These are phyloP conservation scores for Dasyornis broadbenti DNA, from an alignment of 2,113 vertebrate genomes.

Conservation along the genomic window DNA sequence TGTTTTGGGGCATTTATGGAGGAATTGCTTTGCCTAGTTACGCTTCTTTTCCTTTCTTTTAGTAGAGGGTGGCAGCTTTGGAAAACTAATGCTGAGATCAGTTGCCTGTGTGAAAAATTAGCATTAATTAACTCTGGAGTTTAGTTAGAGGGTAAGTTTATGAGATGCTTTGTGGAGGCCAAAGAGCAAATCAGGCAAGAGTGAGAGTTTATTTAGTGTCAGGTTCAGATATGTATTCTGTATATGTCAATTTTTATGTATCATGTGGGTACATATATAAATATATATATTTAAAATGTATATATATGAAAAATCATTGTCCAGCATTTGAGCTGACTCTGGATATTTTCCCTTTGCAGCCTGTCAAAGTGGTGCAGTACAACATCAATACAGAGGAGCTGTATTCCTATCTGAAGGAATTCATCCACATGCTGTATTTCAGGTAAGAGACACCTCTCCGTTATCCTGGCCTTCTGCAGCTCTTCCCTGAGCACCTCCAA, in stretches of 20 bases:
- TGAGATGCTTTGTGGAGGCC: background rate
- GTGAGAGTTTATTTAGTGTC: background rate
- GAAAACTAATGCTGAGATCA: background rate
- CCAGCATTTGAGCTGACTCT: background rate
- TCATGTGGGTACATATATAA: background rate
- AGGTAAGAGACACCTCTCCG: slow-evolving; percentile 72
- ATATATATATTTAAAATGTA: background rate
- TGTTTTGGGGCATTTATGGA: background rate
- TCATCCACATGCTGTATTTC: slow-evolving; percentile 97
- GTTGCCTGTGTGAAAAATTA: background rate
- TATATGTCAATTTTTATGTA: background rate
- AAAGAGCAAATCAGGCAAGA: background rate
- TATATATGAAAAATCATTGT: background rate
- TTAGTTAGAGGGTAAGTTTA: background rate
- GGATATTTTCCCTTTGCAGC: slow-evolving; percentile 68
- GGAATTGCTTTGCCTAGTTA: background rate
- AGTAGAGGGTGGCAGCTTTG: background rate
- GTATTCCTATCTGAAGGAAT: slow-evolving; percentile 94
- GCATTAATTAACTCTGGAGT: background rate
- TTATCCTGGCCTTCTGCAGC: background rate
- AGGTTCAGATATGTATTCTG: background rate
- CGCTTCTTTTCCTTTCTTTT: background rate
- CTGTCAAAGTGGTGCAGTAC: slow-evolving; percentile 90
- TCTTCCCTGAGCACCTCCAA: background rate
- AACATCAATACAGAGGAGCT: slow-evolving; percentile 98